Evolutionary conservation across 2,888 invertebrate genomes (phyloP).

Genomic region (Acanthosepion lycidas): DNA sequence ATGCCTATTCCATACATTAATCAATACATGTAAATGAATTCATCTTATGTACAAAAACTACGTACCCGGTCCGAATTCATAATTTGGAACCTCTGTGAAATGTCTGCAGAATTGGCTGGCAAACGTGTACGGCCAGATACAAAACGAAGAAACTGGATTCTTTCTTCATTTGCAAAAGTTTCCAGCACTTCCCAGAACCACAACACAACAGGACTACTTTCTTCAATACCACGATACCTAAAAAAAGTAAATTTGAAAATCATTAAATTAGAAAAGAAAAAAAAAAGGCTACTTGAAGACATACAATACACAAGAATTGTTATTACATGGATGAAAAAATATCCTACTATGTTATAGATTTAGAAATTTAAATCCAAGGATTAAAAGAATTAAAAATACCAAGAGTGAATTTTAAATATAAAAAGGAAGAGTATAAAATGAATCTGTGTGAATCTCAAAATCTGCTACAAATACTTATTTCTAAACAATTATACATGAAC

Average conservation of each 20-base stretch:
- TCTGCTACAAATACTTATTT: no score
- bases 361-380: neutral
- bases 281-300: neutral
- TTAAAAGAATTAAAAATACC: neutral
- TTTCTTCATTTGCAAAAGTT: conserved; percentile 79
- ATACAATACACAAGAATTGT: rapidly evolving
- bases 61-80: conserved; percentile 74
- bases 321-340: no score
- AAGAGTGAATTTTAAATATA: no score
- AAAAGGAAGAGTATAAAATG: no score
- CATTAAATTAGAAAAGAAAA: neutral
- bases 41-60: neutral
- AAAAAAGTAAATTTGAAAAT: neutral
- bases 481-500: no score
- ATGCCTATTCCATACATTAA: no score
- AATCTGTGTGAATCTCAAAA: no score
- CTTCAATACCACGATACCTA: conserved; percentile 81
- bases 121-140: conserved; percentile 81
- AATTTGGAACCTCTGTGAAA: conserved; percentile 81
- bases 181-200: conserved; percentile 82
- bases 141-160: conserved; percentile 81
- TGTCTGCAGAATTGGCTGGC: conserved; percentile 81
- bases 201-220: conserved; percentile 78
- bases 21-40: neutral
- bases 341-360: neutral